These are phyloP conservation scores for Platerodrilus igneus DNA, from an alignment of 2,888 invertebrate species.

Conservation along the genomic window DNA sequence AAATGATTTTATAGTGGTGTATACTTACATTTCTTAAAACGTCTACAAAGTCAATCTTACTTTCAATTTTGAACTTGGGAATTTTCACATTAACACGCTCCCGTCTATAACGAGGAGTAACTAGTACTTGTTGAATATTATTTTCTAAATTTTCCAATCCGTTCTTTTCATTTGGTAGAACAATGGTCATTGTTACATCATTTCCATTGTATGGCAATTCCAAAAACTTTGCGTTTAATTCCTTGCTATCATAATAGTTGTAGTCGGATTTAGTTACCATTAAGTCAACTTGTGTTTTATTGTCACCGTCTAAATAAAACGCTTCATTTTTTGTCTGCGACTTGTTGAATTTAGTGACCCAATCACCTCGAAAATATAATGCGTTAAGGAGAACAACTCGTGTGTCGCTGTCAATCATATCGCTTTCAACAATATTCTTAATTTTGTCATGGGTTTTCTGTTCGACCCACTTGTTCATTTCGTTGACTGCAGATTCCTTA, in stretches of 20 bases:
- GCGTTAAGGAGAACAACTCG: constrained; percentile 40
- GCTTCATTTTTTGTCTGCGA: constrained; percentile 27
- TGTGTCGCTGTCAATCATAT: constrained; percentile 28
- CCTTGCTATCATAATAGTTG: constrained; percentile 34
- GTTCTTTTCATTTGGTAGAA: constrained; percentile 25
- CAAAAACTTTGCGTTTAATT: constrained; percentile 36
- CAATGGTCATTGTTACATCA: constrained; percentile 28
- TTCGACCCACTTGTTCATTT: constrained; percentile 43
- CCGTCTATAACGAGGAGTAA: constrained; percentile 8
- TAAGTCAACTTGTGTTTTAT: constrained; percentile 33
- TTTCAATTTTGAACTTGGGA: constrained; percentile 30
- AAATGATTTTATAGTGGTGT: neutral
- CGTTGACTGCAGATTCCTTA: constrained; percentile 25
- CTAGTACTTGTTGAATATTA: constrained; percentile 17
- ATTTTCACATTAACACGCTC: constrained; percentile 21
- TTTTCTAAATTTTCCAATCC: constrained; percentile 25
- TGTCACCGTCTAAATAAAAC: constrained; percentile 29
- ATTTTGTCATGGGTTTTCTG: constrained; percentile 40
- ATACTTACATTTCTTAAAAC: constrained; percentile 57
- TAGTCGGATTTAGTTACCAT: constrained; percentile 33
- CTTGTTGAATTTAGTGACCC: constrained; percentile 27
- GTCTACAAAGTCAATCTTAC: constrained; percentile 50
- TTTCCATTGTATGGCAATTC: constrained; percentile 34
- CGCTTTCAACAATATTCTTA: constrained; percentile 33
- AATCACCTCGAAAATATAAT: constrained; percentile 39